Conservation (phyloP, 2,888 invertebrate genomes). For the Aphodius granarius region DNA sequence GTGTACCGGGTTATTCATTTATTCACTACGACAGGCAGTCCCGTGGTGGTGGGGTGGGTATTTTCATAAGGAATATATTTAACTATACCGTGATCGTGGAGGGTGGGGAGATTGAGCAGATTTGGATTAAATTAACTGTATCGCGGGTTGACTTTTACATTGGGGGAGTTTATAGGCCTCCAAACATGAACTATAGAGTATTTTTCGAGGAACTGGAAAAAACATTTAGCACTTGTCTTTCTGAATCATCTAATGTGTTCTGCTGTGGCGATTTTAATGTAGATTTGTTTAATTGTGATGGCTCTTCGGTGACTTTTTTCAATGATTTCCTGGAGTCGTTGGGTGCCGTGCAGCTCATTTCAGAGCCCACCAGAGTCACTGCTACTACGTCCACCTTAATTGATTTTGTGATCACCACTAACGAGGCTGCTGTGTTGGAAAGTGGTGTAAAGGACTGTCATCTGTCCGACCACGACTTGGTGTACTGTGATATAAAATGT, state of each 20-base stretch:
- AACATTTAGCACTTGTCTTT: not conserved
- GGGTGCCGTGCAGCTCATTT: not conserved
- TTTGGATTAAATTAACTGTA: not conserved
- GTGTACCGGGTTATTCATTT: not conserved
- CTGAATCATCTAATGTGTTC: not conserved
- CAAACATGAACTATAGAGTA: not conserved
- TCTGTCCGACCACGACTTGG: not conserved
- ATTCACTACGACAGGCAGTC: not conserved
- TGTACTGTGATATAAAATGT: not conserved
- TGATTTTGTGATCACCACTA: not conserved
- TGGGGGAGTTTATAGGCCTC: not conserved
- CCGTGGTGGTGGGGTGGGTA: not conserved
- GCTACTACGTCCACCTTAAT: not conserved
- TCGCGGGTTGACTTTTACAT: not conserved
- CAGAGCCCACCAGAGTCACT: not conserved
- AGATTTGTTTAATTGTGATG: not conserved
- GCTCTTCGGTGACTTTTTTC: not conserved
- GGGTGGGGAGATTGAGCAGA: not conserved
- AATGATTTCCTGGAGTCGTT: not conserved
- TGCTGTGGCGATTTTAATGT: not conserved
- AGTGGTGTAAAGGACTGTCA: no score
- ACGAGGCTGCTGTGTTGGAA: not conserved
- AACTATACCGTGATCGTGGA: not conserved
- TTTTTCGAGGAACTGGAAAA: not conserved
- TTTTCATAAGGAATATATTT: not conserved